These are phyloP conservation scores for Columba guinea DNA, from an alignment of 2,797 vertebrate species.

Conservation along the genomic window DNA sequence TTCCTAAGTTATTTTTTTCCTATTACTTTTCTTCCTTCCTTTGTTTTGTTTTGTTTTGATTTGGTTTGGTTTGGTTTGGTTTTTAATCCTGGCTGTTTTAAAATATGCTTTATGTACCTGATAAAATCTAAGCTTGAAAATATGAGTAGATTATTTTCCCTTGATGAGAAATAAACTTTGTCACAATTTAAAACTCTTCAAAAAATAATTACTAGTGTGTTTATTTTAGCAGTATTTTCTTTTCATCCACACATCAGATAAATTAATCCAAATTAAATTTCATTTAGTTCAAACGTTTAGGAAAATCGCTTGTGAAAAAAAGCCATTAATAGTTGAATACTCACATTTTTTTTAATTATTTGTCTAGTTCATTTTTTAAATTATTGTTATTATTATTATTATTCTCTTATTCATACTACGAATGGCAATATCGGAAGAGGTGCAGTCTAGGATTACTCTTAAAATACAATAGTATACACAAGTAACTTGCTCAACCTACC, in stretches of 20 bases:
- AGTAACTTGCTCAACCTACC: neutral
- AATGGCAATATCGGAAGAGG: neutral
- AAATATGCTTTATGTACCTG: neutral
- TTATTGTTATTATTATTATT: neutral
- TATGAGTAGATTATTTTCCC: neutral
- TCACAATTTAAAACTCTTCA: neutral
- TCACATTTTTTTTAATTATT: neutral
- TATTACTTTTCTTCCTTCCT: neutral
- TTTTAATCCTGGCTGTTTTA: neutral
- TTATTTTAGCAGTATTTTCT: neutral
- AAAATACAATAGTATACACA: neutral
- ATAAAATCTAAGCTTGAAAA: neutral
- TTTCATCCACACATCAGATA: neutral
- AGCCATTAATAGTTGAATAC: neutral
- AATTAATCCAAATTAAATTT: neutral
- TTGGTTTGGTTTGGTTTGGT: too few species aligned
- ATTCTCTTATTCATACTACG: neutral
- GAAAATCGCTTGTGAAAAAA: neutral
- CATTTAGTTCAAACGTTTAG: neutral
- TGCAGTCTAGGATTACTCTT: neutral
- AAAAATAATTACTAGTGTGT: neutral
- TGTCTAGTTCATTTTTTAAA: neutral
- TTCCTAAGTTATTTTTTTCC: neutral
- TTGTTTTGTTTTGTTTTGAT: too few species aligned
- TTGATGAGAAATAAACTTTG: neutral